A percentile compares a stretch with the other conserved stretches of the same genome.
Conservation (phyloP, 2,888 invertebrate species). For the Morpho achilles region DNA sequence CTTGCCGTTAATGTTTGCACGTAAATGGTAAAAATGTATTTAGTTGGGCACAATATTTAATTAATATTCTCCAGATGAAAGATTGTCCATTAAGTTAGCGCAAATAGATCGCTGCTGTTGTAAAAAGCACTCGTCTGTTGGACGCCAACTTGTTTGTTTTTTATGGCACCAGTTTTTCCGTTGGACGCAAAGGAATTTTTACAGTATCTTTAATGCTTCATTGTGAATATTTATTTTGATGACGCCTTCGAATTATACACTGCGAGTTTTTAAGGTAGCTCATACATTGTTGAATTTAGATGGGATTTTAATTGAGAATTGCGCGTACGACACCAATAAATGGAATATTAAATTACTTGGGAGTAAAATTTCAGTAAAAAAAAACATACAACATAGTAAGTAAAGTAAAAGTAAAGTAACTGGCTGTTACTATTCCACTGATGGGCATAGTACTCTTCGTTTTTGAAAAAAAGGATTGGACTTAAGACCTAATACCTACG, state of each 20-base stretch:
- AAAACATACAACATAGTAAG: too few species aligned
- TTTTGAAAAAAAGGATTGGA: too few species aligned
- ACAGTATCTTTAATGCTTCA: conserved; percentile 9
- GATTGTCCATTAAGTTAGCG: conserved; percentile 15
- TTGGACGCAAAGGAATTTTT: conserved; percentile 14
- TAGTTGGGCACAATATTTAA: conserved; percentile 1
- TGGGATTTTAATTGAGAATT: not conserved
- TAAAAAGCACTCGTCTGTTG: conserved; percentile 6
- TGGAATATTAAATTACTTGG: too few species aligned
- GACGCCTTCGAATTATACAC: not conserved
- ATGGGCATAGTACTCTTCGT: too few species aligned
- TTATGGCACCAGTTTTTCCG: conserved; percentile 1
- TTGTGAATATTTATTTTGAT: not conserved
- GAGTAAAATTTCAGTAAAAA: too few species aligned
- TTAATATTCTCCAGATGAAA: conserved; percentile 14
- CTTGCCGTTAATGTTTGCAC: not conserved
- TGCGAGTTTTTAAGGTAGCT: too few species aligned
- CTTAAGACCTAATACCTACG: too few species aligned
- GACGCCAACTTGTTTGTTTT: conserved; percentile 4
- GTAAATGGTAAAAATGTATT: conserved; percentile 4
- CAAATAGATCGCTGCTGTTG: conserved; percentile 9
- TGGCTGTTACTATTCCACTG: too few species aligned
- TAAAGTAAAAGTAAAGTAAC: too few species aligned
- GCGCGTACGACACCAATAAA: too few species aligned
- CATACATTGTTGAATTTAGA: not conserved